Conservation (phyloP, 2,888 invertebrate species). For the Gymnoscelis rufifasciata region DNA sequence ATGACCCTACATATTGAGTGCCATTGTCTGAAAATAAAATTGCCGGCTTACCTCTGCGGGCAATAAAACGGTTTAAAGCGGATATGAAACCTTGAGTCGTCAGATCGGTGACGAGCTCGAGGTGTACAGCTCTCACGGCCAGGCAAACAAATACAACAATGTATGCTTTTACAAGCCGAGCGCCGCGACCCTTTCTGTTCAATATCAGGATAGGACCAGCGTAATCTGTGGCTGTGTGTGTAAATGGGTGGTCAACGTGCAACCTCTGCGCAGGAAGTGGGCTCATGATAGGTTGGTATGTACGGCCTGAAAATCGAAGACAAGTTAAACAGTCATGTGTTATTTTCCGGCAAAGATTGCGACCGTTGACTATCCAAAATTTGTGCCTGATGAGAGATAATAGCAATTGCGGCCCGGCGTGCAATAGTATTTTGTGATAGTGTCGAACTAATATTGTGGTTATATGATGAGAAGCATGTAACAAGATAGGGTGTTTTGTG, state of each 20-base stretch:
- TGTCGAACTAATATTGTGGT: background rate
- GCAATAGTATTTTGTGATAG: background rate
- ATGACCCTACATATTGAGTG: no score
- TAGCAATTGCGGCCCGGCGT: background rate
- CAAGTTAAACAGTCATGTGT: background rate
- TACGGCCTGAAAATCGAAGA: background rate
- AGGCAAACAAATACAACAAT: background rate
- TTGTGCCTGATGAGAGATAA: background rate
- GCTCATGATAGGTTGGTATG: no score
- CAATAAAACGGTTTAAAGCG: no score
- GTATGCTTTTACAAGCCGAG: background rate
- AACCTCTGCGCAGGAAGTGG: background rate
- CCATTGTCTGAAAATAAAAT: no score
- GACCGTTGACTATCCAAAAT: background rate
- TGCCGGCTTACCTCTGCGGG: no score
- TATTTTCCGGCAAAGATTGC: background rate
- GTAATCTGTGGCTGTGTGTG: background rate
- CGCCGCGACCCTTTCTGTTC: background rate
- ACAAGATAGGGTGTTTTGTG: no score
- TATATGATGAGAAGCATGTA: background rate
- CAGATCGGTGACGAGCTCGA: no score
- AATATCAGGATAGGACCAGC: background rate
- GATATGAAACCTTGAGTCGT: no score
- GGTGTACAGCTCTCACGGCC: background rate
- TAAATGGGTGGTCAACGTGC: background rate